Evolutionary conservation across 2,888 invertebrate species (phyloP).

Genomic region (Blomia tropicalis): DNA sequence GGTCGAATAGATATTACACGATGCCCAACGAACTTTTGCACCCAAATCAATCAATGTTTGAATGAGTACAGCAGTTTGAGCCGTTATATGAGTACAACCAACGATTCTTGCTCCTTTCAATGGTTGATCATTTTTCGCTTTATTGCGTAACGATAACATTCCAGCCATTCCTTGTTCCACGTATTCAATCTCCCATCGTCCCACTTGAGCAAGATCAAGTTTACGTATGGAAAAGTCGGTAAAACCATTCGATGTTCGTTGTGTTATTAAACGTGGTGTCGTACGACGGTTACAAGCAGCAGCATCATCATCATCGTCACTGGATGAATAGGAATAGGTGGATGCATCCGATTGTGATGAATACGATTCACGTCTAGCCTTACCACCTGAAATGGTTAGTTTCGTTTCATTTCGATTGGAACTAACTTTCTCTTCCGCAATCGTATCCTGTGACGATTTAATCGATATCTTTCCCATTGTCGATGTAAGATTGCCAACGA

Average conservation of each 20-base stretch:
- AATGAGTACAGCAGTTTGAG: slow-evolving; percentile 70
- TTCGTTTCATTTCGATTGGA: neutral
- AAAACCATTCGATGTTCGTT: slow-evolving; percentile 65
- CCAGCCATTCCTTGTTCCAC: slow-evolving; percentile 97
- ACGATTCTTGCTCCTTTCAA: slow-evolving; percentile 74
- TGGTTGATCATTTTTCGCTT: slow-evolving; percentile 84
- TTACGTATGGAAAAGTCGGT: slow-evolving; percentile 86
- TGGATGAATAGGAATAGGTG: slow-evolving; percentile 57
- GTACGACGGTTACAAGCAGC: too few species aligned
- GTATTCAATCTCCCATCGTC: slow-evolving; percentile 88
- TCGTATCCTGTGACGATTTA: neutral
- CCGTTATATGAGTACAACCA: slow-evolving; percentile 95
- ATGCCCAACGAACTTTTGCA: slow-evolving; percentile 68
- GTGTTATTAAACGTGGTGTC: slow-evolving; percentile 76
- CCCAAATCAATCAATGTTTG: slow-evolving; percentile 40
- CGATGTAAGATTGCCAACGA: neutral
- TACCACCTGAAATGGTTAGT: neutral
- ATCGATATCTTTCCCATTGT: neutral
- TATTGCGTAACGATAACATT: slow-evolving; percentile 76
- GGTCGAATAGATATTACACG: slow-evolving; percentile 94
- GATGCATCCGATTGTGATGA: slow-evolving; percentile 31
- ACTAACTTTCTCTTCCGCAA: neutral
- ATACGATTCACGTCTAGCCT: slow-evolving; percentile 21
- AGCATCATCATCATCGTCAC: slow-evolving; percentile 60
- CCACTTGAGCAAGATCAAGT: slow-evolving; percentile 79